Conservation (phyloP, 2,797 vertebrate genomes). For the Alosa sapidissima region DNA sequence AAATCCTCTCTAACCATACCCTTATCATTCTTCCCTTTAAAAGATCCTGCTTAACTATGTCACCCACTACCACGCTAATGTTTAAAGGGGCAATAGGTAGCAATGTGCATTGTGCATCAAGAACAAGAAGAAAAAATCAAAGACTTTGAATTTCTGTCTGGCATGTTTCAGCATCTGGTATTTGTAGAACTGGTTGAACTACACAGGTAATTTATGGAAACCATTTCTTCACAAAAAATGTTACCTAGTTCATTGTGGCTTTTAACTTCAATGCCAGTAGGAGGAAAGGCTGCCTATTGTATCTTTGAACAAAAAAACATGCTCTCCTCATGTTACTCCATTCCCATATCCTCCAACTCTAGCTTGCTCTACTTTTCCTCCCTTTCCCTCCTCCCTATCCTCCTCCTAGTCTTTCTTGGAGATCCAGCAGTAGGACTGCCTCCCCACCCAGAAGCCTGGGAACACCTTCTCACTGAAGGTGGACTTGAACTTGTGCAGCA, state of each 20-base stretch:
- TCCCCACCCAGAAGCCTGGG: constrained; percentile 77
- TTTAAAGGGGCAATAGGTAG: not conserved
- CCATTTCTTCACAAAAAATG: not conserved
- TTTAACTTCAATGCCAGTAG: not conserved
- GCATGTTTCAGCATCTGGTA: not conserved
- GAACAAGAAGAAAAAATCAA: not conserved
- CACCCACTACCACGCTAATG: not conserved
- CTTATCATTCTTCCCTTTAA: not conserved
- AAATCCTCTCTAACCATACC: not conserved
- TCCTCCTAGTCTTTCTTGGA: constrained; percentile 64
- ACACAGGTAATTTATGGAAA: not conserved
- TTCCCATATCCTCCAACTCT: not conserved
- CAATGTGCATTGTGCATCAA: not conserved
- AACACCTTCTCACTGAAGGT: constrained; percentile 65
- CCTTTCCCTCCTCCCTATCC: not conserved
- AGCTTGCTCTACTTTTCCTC: not conserved
- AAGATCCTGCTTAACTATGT: not conserved
- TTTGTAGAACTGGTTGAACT: not conserved
- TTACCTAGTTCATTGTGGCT: not conserved
- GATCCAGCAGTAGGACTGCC: constrained; percentile 68
- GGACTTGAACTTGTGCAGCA: constrained; percentile 70
- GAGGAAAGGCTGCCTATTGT: not conserved
- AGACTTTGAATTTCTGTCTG: not conserved
- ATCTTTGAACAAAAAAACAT: not conserved
- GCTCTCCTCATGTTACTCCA: not conserved